phyloP scores from a whole-genome alignment of 2,797 vertebrate species.

The Sarcophilus harrisii region DNA sequence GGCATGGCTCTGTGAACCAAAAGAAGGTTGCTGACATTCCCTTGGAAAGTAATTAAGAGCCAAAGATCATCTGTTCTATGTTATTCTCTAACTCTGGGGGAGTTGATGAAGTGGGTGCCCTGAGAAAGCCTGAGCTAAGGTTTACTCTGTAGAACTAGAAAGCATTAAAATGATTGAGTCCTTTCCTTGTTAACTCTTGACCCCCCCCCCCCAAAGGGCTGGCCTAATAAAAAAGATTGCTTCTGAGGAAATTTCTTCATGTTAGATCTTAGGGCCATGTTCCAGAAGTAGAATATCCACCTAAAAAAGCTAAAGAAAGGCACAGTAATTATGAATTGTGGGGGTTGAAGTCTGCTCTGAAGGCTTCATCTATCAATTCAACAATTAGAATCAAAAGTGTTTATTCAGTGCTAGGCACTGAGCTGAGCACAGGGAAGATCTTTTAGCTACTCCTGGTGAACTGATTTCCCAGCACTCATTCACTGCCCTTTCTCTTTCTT shows the following conservation, averaged over 20 bases:
- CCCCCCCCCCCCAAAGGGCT: neutral
- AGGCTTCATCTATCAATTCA: neutral
- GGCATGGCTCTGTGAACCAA: conserved; percentile 20
- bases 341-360: neutral
- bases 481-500: neutral
- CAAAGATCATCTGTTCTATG: neutral
- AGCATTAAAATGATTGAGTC: neutral
- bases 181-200: neutral
- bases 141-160: neutral
- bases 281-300: neutral
- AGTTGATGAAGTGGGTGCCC: neutral
- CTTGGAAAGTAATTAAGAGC: conserved; percentile 19
- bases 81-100: conserved; percentile 15
- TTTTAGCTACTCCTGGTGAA: neutral
- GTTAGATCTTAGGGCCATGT: neutral
- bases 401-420: neutral
- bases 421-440: conserved; percentile 3
- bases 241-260: neutral
- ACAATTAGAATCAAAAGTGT: neutral
- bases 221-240: neutral
- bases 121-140: conserved; percentile 20
- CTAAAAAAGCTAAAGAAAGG: neutral
- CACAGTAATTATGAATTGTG: neutral
- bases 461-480: neutral
- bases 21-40: neutral